Conservation (phyloP, 2,888 invertebrate genomes). For the Polyploca ridens region DNA sequence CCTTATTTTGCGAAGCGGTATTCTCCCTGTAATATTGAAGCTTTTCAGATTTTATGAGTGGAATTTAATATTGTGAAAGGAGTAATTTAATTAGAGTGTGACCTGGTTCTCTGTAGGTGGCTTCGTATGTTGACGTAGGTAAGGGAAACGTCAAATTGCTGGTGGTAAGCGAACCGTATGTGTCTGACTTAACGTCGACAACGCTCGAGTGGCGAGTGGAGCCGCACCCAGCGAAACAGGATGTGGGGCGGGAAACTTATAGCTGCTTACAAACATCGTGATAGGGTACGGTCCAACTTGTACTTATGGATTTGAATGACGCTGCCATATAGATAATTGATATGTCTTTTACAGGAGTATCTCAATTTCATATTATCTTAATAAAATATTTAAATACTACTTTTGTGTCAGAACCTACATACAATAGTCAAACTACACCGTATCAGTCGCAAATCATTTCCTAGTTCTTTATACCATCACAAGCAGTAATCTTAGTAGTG, state of each 20-base stretch:
- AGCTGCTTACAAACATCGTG: constrained; percentile 35
- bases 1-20: constrained; percentile 31
- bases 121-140: constrained; percentile 29
- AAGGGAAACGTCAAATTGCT: constrained; percentile 38
- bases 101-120: constrained; percentile 22
- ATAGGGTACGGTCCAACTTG: constrained; percentile 35
- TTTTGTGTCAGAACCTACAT: too few relatives aligned
- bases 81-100: constrained; percentile 19
- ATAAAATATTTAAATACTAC: too few relatives aligned
- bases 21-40: constrained; percentile 31
- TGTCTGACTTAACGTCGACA: constrained; percentile 18
- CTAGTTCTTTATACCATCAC: too few relatives aligned
- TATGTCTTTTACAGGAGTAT: background rate
- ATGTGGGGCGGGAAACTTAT: constrained; percentile 44
- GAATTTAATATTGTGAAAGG: constrained; percentile 5
- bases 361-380: too few relatives aligned
- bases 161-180: constrained; percentile 31
- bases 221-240: constrained; percentile 41
- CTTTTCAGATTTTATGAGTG: constrained; percentile 21
- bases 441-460: too few relatives aligned
- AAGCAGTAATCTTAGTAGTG: too few relatives aligned
- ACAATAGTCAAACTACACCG: too few relatives aligned
- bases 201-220: constrained; percentile 27
- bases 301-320: constrained; percentile 21
- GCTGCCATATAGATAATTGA: constrained; percentile 5